These are phyloP conservation scores for Eupithecia abbreviata DNA, from an alignment of 2,888 invertebrate species.

Conservation along the genomic window DNA sequence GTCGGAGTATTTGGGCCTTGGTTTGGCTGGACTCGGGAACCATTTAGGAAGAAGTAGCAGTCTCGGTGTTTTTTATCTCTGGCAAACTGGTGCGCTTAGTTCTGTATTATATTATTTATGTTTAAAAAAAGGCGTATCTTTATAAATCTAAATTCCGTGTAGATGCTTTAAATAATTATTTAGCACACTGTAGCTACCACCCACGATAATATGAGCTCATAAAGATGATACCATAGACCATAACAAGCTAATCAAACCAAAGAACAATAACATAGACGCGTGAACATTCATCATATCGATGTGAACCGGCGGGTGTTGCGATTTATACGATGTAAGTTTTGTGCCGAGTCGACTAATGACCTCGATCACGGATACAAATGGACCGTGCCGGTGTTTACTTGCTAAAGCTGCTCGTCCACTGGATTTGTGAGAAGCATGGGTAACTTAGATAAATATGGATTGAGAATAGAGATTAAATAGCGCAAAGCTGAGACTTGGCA, in stretches of 20 bases:
- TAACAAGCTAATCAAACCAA: conserved; percentile 5
- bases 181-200: neutral
- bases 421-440: neutral
- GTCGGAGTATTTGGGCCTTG: too few species aligned
- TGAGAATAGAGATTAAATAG: neutral
- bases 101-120: too few species aligned
- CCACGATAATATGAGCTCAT: neutral
- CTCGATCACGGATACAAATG: conserved; percentile 61
- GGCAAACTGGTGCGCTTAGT: too few species aligned
- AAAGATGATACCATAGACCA: neutral
- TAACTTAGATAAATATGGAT: neutral
- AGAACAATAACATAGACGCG: conserved; percentile 23
- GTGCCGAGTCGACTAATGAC: conserved; percentile 71
- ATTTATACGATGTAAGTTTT: conserved; percentile 72
- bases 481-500: neutral
- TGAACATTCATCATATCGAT: conserved; percentile 74
- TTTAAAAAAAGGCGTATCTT: too few species aligned
- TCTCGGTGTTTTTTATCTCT: too few species aligned
- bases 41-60: too few species aligned
- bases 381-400: conserved; percentile 28
- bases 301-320: conserved; percentile 69
- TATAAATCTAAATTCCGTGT: too few species aligned
- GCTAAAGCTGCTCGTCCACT: neutral
- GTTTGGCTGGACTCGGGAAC: too few species aligned
- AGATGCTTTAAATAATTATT: too few species aligned